Evolutionary conservation across 1,140 invertebrate species (phyloP), one percentile per base, ranked within the genome.

Genomic region (Meloidogyne hapla): DNA sequence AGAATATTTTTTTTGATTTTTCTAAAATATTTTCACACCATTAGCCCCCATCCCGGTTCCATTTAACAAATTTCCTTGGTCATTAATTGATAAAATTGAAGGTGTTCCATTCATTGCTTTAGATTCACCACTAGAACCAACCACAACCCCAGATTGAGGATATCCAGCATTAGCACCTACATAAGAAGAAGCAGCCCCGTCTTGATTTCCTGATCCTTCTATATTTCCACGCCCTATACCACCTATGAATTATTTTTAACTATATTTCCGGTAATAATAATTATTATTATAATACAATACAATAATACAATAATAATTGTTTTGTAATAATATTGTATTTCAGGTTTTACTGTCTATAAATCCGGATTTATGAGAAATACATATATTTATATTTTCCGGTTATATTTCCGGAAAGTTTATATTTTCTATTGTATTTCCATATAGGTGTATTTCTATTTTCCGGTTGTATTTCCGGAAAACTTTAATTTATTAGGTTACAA

Each of bases 21-120:
- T 40, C 21, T 8, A n/a, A 4, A n/a, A 15, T n/a, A 33, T 13
- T 62, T 6, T 66, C n/a, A 66, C 38, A 73, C 71, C 48, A 64
- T 73, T 73, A 15, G 21, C 64, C 25, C 26, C 40, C 5, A 40
- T 64, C 1, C 38, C 56, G 1, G 28, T 64, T n/a, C 56, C 56
- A 28, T n/a, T 21, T 18, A 73, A 15, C 25, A 56, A 28, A 23
- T 12, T 15, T 13, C 10, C 56, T 23, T 56, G 23, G 21, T 73
- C 56, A 26, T 63, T 33, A 21, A 73, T 73, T 61, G 56, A 64
- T 38, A 73, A 26, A 23, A 63, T 64, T n/a, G 71, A 64, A n/a
- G 71, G 13, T n/a, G 71, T 73, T 21, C 56, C 56, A 40, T 73
- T 73, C 9, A 21, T 61, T 33, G 71, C 56, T 38, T 63, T 73